Evolutionary conservation across 1,140 invertebrate species (phyloP), one percentile per base, ranked within the genome.

Genomic region (Mesaphorura yosii): DNA sequence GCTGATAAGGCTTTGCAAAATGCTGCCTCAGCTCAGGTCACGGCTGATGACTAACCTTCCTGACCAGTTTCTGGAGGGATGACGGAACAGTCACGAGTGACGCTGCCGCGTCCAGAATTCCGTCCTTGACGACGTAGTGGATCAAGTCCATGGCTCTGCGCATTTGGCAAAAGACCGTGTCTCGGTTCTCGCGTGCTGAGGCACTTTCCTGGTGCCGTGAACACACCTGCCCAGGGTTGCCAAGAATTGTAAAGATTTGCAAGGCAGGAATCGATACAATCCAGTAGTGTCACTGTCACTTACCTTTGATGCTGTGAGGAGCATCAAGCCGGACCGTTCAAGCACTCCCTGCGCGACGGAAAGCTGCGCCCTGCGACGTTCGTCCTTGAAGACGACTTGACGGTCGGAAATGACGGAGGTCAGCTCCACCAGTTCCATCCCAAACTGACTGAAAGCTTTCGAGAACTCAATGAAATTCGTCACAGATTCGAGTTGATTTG

Each of bases 111-210:
- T 81, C 79, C 28, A 86, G 70, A 10, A 91, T 83, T 4, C 90
- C 90, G 66, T 96, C 91, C 67, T 92, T 90, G 17, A 97, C 88
- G 41, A 98, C 90, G 69, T 89, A 91, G 72, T 97, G 93, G 66
- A 99, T 92, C 34, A 97, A 78, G 70, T 98, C 91, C 81, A 98
- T 90, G 17, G 93, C 91, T 57, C 91, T 77, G 55, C 92, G 75
- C 84, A 98, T 98, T 71, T 95, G 89, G 66, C 88, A 91, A 72
- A 94, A 93, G 5, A 99, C 92, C 0, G 92, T 95, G 68, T 97
- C 92, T 7, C 94, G 76, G 70, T 95, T 98, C 69, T 95, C 88
- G 53, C 87, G 78, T 0, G 93, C 88, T 27, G 87, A 84, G 46
- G 82, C 77, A 72, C 90, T 90, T 57, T 97, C 91, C 1, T 92